Percentiles rank a stretch among this genome's conserved stretches.
Evolutionary conservation across 2,888 invertebrate species (phyloP).

Genomic region (Polietes domitor): DNA sequence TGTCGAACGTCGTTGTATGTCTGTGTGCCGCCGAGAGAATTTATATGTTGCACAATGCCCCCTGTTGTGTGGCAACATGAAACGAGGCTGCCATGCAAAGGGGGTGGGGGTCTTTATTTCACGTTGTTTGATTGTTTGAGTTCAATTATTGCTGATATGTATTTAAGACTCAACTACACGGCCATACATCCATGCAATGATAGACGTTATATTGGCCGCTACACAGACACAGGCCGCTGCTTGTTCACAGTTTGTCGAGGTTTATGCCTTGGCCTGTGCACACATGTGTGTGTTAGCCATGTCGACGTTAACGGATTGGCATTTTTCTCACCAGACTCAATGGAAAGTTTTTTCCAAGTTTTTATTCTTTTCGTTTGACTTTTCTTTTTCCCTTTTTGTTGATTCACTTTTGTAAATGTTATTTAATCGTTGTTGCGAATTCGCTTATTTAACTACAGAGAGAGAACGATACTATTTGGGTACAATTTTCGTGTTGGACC

Average conservation of each 20-base stretch:
- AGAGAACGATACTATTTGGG: too few species aligned
- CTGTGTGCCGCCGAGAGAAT: too few species aligned
- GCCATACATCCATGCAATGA: not conserved
- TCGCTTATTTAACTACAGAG: too few species aligned
- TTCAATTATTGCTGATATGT: slow-evolving; percentile 43
- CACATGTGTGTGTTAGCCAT: not conserved
- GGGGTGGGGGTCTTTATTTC: too few species aligned
- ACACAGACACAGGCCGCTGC: slow-evolving; percentile 26
- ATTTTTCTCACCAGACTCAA: slow-evolving; percentile 35
- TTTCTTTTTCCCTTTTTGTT: not conserved
- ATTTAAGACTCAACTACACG: slow-evolving; percentile 9
- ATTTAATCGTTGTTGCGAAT: not conserved
- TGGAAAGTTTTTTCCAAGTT: not conserved
- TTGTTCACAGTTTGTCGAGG: slow-evolving; percentile 7
- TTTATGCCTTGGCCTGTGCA: not conserved
- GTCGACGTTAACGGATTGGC: slow-evolving; percentile 37
- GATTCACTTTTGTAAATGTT: not conserved
- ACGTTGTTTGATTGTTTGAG: slow-evolving; percentile 32
- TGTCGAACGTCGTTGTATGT: not conserved
- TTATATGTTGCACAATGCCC: too few species aligned
- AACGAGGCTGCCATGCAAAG: too few species aligned
- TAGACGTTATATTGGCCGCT: slow-evolving; percentile 1
- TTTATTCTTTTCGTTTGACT: not conserved
- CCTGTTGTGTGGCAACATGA: too few species aligned
- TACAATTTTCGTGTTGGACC: too few species aligned